Base-by-base conservation (phyloP, 2,888 invertebrate species). In the Hirtodrosophila cameraria region DNA sequence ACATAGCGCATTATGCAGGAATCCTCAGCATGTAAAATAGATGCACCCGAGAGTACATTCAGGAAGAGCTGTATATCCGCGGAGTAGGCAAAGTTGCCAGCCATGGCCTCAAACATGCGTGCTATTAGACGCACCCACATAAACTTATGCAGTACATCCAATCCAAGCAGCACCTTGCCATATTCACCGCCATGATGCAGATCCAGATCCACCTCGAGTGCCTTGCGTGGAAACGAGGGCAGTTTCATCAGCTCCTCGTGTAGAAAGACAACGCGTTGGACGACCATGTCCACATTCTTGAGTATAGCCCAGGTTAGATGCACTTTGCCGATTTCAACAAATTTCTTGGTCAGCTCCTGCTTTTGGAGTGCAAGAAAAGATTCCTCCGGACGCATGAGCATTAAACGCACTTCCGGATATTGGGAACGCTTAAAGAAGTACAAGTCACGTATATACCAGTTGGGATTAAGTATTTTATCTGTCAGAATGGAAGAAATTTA, bases 161-260 rank as follows among this genome's bases (percentile, higher is more conserved):
- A 91, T 1, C 98, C 97, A 41, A 97, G 93, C 27, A 99, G 92
- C 81, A 97, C 96, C 89, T 96, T 95, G 41, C 98, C 98, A 78
- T 97, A 94, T 81, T 95, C 94, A 7, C 97, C 97, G 1, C 96
- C 95, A 87, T 96, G 95, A 90, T 97, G 97, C 35, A 98, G 92
- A 85, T 97, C 97, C 75, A 99, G 94, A 90, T 99, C 99, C 0
- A 98, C 96, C 91, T 99, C 99, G 0, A 99, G 92, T 1, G 99
- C 99, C 91, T 99, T 99, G 23, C 99, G 93, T 0, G 99, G 99
- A 90, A 99, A 99, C 0, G 99, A 97, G 0, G 99, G 99, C 6
- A 99, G 92, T 89, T 99, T 99, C 94, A 99, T 98, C 6, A 99
- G 92, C 90, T 99, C 99, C 88, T 99, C 99, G 90, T 99, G 99